Evolutionary conservation across 1,140 invertebrate genomes (phyloP), one percentile per base, ranked within the genome.

Genomic region (Latrodectus geometricus): DNA sequence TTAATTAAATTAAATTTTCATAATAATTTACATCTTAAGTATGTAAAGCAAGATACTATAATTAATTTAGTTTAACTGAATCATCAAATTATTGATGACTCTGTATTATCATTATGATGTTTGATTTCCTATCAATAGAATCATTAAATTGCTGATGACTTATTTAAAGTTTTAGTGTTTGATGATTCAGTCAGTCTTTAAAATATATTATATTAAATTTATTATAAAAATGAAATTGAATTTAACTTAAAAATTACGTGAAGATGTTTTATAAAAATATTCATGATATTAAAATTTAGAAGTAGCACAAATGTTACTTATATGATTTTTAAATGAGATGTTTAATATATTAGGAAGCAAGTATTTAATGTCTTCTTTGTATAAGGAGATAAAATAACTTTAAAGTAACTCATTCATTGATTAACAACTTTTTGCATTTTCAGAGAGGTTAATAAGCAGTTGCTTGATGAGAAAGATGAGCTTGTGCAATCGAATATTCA

Each of bases 381-480:
- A 61, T 14, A 61, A 61, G 0, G 11, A 61, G 3, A 11, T 17
- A 61, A 61, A 17, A 61, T 11, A 0, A 61, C 8, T 61, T 17
- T 14, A 0, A 8, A 61, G 11, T 61, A 8, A 14, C 17, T 61
- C 17, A n/a, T n/a, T n/a, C n/a, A n/a, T n/a, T 3, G 17, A 21
- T 66, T 0, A 52, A 74, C n/a, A 68, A 56, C 17, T 78, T 86
- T 50, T 89, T 84, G 88, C 17, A 87, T 75, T 88, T 89, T 70
- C 88, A 92, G 91, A 88, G 90, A 89, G 75, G 90, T 92, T 17
- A 92, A 92, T 89, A 91, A 91, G 68, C 90, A 91, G 78, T 88
- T 93, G 12, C 89, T 90, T 86, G 92, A 92, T 88, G 91, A 92
- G 81, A 90, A 91, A 78, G 92, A 93, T 88, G 83, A 85, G 48